Evolutionary conservation across 1,140 invertebrate genomes (phyloP), one percentile per base, ranked within the genome.

Genomic region (Rhagoletis pomonella): DNA sequence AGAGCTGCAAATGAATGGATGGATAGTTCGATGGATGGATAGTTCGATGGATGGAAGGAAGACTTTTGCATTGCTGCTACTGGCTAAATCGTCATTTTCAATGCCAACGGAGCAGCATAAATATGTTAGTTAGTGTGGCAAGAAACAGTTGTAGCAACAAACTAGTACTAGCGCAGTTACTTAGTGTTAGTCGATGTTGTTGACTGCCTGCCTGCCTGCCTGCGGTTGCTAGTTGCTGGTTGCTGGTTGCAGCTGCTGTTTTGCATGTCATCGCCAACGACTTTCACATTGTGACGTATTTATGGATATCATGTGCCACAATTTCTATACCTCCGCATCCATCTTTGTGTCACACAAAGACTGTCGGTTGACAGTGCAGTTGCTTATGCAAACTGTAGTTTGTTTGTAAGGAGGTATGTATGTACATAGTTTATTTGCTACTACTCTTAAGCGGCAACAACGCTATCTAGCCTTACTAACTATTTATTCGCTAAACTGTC

Each of bases 211-310:
- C n/a, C n/a, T n/a, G n/a, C n/a, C n/a, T n/a, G 29, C 29, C 64
- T 67, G 17, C 84, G n/a, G 81, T 59, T 85, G 29, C 50, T 85
- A 10, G 42, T 44, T 86, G 55, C 12, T 59, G 29, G 14, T 58
- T 85, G 50, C 50, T 85, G 9, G n/a, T 29, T 84, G 12, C 59
- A 6, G 29, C 29, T 85, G 84, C 84, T 85, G 62, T 62, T 92
- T 91, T 91, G 89, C 90, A 91, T 92, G 89, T 89, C 69, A 85
- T 88, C 87, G 87, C 85, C 87, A 89, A 91, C 87, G 89, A 92
- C 91, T 92, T 92, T 92, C 91, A 92, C 91, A 92, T 92, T 92
- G 90, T 92, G 91, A 92, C 91, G 91, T 92, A 92, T 92, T 92
- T 92, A 92, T 92, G 91, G 91, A 92, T 92, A 90, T 90, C 90